A percentile compares a stretch with the other conserved stretches of the same genome.
Conservation (phyloP, 2,888 invertebrate species). For the Clepsis dumicolana region DNA sequence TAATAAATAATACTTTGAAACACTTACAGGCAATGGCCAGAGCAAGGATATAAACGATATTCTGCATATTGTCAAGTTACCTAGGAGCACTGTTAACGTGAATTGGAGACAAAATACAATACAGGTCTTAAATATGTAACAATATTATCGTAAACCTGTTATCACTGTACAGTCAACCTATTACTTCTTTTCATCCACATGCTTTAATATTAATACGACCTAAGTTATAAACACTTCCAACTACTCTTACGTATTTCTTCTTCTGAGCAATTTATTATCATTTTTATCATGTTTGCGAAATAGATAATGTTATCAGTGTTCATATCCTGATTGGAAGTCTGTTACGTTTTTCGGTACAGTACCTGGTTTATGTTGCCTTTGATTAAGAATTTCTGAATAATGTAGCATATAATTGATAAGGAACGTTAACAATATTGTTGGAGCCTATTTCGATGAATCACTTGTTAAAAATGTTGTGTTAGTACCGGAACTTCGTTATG, state of each 20-base stretch:
- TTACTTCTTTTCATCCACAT: background rate
- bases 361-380: background rate
- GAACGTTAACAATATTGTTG: background rate
- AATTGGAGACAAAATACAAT: background rate
- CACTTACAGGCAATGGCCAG: conserved; percentile 33
- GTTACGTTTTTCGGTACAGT: background rate
- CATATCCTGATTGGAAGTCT: conserved; percentile 8
- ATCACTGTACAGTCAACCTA: conserved; percentile 1
- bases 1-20: background rate
- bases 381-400: background rate
- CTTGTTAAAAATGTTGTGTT: background rate
- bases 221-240: background rate
- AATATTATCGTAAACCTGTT: conserved; percentile 23
- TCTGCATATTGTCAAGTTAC: conserved; percentile 20
- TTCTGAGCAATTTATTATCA: background rate
- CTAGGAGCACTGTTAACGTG: background rate
- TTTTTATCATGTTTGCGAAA: background rate
- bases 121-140: conserved; percentile 21
- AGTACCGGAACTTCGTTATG: background rate
- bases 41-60: conserved; percentile 14
- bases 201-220: background rate
- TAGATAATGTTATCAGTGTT: background rate
- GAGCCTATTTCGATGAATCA: background rate
- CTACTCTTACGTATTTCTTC: background rate
- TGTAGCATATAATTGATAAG: background rate